Conservation (phyloP, 2,797 vertebrate genomes). For the Myotis findleyi region DNA sequence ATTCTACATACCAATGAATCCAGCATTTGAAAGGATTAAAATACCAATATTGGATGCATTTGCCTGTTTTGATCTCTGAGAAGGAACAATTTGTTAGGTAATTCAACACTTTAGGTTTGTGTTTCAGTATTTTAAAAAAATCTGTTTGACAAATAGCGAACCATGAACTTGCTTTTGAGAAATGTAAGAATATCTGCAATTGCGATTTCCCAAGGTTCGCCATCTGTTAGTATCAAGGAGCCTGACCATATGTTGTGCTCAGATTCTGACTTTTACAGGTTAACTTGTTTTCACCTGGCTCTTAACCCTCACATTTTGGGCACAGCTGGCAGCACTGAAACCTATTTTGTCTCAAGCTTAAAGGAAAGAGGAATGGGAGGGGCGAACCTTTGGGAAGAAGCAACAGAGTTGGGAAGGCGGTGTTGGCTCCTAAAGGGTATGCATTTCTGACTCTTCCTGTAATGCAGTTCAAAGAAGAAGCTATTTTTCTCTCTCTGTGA, state of each 20-base stretch:
- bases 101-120: constrained; percentile 42
- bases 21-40: constrained; percentile 73
- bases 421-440: not conserved
- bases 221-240: constrained; percentile 68
- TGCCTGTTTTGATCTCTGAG: constrained; percentile 58
- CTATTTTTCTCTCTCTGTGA: not conserved
- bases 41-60: constrained; percentile 66
- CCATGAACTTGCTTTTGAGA: constrained; percentile 61
- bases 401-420: not conserved
- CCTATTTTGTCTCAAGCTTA: constrained; percentile 17
- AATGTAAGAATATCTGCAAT: constrained; percentile 64
- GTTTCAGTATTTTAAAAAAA: not conserved
- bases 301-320: constrained; percentile 34
- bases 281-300: constrained; percentile 63
- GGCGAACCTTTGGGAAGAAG: not conserved
- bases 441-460: not conserved
- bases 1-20: constrained; percentile 59
- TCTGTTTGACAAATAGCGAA: constrained; percentile 43
- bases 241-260: constrained; percentile 24
- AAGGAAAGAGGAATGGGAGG: not conserved
- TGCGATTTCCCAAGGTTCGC: constrained; percentile 54
- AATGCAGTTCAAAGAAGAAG: not conserved
- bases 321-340: constrained; percentile 32
- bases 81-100: constrained; percentile 22
- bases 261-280: constrained; percentile 45